phyloP scores from a whole-genome alignment of 2,888 invertebrate genomes.

The Sesamia inferens region DNA sequence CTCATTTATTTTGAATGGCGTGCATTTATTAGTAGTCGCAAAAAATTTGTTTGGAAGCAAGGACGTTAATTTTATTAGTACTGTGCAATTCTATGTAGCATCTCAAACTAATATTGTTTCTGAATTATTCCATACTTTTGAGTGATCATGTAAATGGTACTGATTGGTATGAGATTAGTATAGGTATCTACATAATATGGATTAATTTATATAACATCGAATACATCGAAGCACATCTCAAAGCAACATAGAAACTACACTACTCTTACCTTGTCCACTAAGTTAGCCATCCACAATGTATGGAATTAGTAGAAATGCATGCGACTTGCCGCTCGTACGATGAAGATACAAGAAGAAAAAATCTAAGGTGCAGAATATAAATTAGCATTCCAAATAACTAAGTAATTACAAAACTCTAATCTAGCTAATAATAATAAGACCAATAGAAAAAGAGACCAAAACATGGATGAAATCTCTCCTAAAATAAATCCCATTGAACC shows the following conservation, averaged over 20 bases:
- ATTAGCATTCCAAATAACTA: slow-evolving; percentile 84
- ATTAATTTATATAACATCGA: slow-evolving; percentile 61
- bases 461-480: slow-evolving; percentile 81
- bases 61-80: slow-evolving; percentile 33
- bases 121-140: slow-evolving; percentile 35
- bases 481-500: slow-evolving; percentile 81
- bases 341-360: slow-evolving; percentile 82
- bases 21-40: slow-evolving; percentile 41
- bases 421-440: slow-evolving; percentile 82
- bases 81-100: slow-evolving; percentile 41
- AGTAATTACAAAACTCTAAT: slow-evolving; percentile 76
- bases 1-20: slow-evolving; percentile 34
- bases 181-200: slow-evolving; percentile 49
- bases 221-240: slow-evolving; percentile 66
- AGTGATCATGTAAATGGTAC: slow-evolving; percentile 57
- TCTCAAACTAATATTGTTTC: slow-evolving; percentile 21
- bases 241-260: slow-evolving; percentile 69
- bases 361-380: slow-evolving; percentile 87
- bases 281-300: slow-evolving; percentile 68
- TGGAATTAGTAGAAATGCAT: slow-evolving; percentile 72
- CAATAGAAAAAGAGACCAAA: slow-evolving; percentile 84
- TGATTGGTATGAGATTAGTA: slow-evolving; percentile 49
- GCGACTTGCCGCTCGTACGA: slow-evolving; percentile 80
- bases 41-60: slow-evolving; percentile 41
- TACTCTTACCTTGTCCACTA: slow-evolving; percentile 73